Base-by-base conservation (phyloP, 1,140 invertebrate genomes). In the Nylanderia fulva region DNA sequence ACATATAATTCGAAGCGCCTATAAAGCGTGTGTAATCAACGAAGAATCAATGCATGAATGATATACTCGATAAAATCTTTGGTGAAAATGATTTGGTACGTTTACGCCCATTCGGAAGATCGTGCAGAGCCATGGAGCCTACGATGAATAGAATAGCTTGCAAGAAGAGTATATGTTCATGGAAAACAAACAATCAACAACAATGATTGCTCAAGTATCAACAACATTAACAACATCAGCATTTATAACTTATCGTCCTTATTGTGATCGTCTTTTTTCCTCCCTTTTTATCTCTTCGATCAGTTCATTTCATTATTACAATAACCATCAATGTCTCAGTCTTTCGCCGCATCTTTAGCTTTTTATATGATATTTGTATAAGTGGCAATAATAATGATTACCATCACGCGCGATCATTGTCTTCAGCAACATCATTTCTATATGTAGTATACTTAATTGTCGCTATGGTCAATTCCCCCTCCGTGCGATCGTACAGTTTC, bases 131-230 rank as follows among this genome's bases (percentile, higher is more conserved):
- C 24, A 88, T 79, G 87, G 77, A 91, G 45, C 60, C 52, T 92
- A 92, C 82, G 85, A 92, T 90, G 85, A 93, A 88, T 90, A 87
- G 45, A 90, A 89, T 76, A 92, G 80, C 68, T 91, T 92, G 90
- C 84, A 85, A 79, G 75, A 56, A 87, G 84, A 82, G 64, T 92
- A 82, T 71, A 15, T 13, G 24, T 91, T 91, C 68, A 90, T 85
- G 84, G 91, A 88, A 92, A 93, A 93, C 92, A 92, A 93, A 92
- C 92, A 92, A 48, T 93, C 86, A 93, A 93, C 90, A 92, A 93
- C 90, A 92, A 91, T 92, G 92, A 93, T 92, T 88, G 87, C 69
- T 92, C 90, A 91, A 91, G 54, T 92, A 92, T 92, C 86, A 93
- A 93, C 92, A 93, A 92, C 91, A 92, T 92, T 92, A 93, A 93